A percentile compares a stretch with the other conserved stretches of the same genome.
These are phyloP conservation scores for Tachina lurida DNA, from an alignment of 2,888 invertebrate species.

Conservation along the genomic window DNA sequence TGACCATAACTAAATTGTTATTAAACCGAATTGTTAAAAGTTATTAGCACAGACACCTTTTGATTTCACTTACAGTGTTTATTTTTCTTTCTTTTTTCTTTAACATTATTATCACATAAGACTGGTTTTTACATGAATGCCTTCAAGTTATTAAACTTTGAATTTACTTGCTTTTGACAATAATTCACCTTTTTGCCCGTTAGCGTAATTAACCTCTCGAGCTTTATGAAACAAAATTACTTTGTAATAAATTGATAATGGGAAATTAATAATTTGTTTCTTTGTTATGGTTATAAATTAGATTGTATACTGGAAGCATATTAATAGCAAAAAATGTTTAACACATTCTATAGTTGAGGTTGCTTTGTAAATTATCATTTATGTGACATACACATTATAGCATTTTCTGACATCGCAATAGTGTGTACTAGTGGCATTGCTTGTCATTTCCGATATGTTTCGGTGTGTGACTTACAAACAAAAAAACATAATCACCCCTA, in stretches of 20 bases:
- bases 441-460: too few relatives aligned
- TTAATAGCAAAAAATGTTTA: too few relatives aligned
- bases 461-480: too few relatives aligned
- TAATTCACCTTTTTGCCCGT: constrained; percentile 33
- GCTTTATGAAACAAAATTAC: not conserved
- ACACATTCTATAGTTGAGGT: too few relatives aligned
- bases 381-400: too few relatives aligned
- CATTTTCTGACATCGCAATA: too few relatives aligned
- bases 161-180: constrained; percentile 41
- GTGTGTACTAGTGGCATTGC: too few relatives aligned
- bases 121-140: constrained; percentile 27
- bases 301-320: too few relatives aligned
- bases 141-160: constrained; percentile 34
- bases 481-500: too few relatives aligned
- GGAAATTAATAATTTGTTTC: not conserved
- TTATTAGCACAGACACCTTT: constrained; percentile 59
- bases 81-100: constrained; percentile 18
- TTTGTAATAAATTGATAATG: not conserved
- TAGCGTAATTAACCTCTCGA: constrained; percentile 18
- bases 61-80: constrained; percentile 8
- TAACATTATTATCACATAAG: constrained; percentile 13
- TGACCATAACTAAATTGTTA: constrained; percentile 60
- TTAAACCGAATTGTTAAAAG: constrained; percentile 56
- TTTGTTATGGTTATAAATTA: not conserved
- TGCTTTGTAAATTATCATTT: too few relatives aligned